Evolutionary conservation across 2,113 vertebrate species (phyloP).

Genomic region (Dascyllus trimaculatus): DNA sequence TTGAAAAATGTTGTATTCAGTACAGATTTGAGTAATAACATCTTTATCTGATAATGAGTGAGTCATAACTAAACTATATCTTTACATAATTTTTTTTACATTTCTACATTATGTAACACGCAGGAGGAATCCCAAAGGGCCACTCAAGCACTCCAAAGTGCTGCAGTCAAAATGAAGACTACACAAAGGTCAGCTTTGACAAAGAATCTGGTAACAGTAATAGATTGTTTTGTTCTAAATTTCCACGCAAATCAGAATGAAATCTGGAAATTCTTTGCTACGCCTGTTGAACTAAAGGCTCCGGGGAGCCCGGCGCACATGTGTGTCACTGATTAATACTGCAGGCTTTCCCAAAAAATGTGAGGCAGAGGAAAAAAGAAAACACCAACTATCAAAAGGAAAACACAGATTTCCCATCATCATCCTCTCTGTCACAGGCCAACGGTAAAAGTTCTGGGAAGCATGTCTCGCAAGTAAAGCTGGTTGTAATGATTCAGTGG

Average conservation of each 20-base stretch:
- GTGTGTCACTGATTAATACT: slow-evolving; percentile 78
- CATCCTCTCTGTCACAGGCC: slow-evolving; percentile 41
- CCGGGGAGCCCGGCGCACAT: slow-evolving; percentile 61
- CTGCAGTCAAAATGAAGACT: slow-evolving; percentile 17
- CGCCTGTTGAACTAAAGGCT: slow-evolving; percentile 67
- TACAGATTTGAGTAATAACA: slow-evolving; percentile 11
- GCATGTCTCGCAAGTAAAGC: slow-evolving; percentile 22
- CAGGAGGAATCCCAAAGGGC: slow-evolving; percentile 28
- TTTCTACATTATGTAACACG: slow-evolving; percentile 29
- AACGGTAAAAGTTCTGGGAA: slow-evolving; percentile 69
- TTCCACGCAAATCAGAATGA: slow-evolving; percentile 58
- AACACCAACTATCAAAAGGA: slow-evolving; percentile 77
- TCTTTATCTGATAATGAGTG: slow-evolving; percentile 34
- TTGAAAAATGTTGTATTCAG: slow-evolving; percentile 20
- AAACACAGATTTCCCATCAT: slow-evolving; percentile 78
- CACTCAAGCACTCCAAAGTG: slow-evolving; percentile 28
- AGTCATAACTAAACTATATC: slow-evolving; percentile 32
- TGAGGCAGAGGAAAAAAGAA: slow-evolving; percentile 70
- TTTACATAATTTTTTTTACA: slow-evolving; percentile 31
- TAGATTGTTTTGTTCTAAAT: slow-evolving; percentile 56
- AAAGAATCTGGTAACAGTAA: slow-evolving; percentile 36
- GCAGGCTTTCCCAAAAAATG: slow-evolving; percentile 74
- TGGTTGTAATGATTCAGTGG: slow-evolving; percentile 44
- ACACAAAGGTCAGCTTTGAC: slow-evolving; percentile 31
- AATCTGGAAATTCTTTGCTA: slow-evolving; percentile 73